Evolutionary conservation across 2,888 invertebrate species (phyloP).

Genomic region (Mycogona germanica): DNA sequence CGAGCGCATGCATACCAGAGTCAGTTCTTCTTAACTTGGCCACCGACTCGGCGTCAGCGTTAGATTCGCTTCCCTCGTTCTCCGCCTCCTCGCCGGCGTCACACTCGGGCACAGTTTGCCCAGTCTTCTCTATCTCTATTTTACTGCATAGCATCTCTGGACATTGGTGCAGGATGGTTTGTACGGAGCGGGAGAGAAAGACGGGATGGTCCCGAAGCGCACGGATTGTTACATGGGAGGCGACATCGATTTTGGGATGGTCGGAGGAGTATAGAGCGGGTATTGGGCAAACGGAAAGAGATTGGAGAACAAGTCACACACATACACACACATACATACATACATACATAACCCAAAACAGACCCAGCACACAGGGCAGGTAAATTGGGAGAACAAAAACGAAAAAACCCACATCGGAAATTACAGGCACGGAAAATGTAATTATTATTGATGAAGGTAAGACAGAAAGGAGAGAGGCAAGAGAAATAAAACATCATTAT

Average conservation of each 20-base stretch:
- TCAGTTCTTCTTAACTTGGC: neutral
- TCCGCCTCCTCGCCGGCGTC: neutral
- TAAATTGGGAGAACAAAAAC: conserved; percentile 4
- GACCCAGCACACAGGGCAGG: conserved; percentile 3
- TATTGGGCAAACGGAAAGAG: no score
- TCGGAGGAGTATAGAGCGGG: no score
- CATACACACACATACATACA: conserved; percentile 11
- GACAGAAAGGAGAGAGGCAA: no score
- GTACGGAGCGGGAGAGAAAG: no score
- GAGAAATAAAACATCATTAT: no score
- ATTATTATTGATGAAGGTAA: no score
- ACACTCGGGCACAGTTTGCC: conserved; percentile 9
- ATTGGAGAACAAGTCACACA: conserved; percentile 11
- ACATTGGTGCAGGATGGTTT: conserved; percentile 3
- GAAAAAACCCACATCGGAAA: conserved; percentile 1
- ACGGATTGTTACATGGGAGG: no score
- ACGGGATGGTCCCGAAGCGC: no score
- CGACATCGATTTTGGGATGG: no score
- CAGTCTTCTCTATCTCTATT: conserved; percentile 20
- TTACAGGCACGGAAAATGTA: no score
- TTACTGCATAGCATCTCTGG: conserved; percentile 15
- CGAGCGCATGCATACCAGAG: conserved; percentile 8
- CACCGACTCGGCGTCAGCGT: neutral
- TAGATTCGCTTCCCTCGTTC: conserved; percentile 1
- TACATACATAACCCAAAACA: neutral